Percentiles rank a stretch among this genome's conserved stretches.
Conservation (phyloP, 2,113 vertebrate species). For the Mormyrus iriodes region DNA sequence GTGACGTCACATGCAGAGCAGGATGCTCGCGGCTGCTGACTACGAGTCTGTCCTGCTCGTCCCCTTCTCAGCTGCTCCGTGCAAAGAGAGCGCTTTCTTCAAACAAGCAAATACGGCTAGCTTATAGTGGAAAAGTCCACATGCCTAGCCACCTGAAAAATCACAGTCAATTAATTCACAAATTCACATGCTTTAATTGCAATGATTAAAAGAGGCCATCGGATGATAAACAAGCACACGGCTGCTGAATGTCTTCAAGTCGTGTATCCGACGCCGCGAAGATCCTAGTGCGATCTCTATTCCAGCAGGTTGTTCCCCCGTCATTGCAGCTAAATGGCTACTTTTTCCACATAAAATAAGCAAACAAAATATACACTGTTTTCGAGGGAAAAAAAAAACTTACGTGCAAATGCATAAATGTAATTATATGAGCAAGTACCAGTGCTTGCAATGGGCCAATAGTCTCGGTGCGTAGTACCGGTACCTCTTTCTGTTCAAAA, state of each 20-base stretch:
- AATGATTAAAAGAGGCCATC: slow-evolving; percentile 6
- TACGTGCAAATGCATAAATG: background rate
- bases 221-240: background rate
- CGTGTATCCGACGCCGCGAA: background rate
- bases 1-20: slow-evolving; percentile 62
- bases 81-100: no score
- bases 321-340: background rate
- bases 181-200: background rate
- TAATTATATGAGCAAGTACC: background rate
- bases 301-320: background rate
- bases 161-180: background rate
- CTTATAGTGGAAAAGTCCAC: background rate
- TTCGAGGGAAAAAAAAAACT: background rate
- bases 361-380: background rate
- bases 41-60: slow-evolving; percentile 9
- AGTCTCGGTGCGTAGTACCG: background rate
- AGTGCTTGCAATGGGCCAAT: background rate
- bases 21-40: slow-evolving; percentile 24
- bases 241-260: background rate
- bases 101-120: background rate
- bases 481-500: background rate
- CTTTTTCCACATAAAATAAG: background rate
- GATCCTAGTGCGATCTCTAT: background rate
- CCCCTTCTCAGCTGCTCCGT: background rate
- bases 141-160: background rate